These are phyloP conservation scores for Agraylea sexmaculata DNA, from an alignment of 1,140 invertebrate species.

Conservation along the genomic window DNA sequence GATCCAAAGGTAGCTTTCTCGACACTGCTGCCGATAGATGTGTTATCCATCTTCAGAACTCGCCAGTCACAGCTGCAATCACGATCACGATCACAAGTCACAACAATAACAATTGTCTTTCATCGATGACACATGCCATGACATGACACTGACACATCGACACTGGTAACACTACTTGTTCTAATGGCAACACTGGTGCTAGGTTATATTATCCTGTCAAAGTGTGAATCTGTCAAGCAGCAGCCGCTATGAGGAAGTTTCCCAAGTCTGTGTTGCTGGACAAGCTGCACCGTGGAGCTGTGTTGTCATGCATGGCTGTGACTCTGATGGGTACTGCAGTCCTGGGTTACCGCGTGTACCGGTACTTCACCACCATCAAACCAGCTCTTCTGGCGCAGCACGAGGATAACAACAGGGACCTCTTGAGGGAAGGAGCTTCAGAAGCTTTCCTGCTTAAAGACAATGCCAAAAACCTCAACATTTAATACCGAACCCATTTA, in stretches of 20 bases:
- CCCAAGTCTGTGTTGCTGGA: constrained; percentile 8
- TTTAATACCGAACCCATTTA: constrained; percentile 2
- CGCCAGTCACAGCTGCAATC: too few relatives aligned
- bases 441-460: constrained; percentile 14
- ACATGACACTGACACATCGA: too few relatives aligned
- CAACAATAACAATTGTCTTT: too few relatives aligned
- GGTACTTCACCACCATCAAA: constrained; percentile 13
- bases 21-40: too few relatives aligned
- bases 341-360: constrained; percentile 8
- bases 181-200: too few relatives aligned
- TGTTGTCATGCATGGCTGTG: constrained; percentile 12
- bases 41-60: too few relatives aligned
- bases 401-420: constrained; percentile 9
- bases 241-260: constrained; percentile 8
- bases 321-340: constrained; percentile 1
- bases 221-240: too few relatives aligned
- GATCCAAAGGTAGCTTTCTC: too few relatives aligned
- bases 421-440: constrained; percentile 15
- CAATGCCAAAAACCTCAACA: constrained; percentile 8
- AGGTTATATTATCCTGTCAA: too few relatives aligned
- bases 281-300: constrained; percentile 14
- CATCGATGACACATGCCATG: too few relatives aligned
- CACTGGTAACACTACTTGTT: too few relatives aligned
- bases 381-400: constrained; percentile 5
- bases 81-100: too few relatives aligned